Evolutionary conservation across 2,797 vertebrate species (phyloP).

Genomic region (Sebastes matsubarae): DNA sequence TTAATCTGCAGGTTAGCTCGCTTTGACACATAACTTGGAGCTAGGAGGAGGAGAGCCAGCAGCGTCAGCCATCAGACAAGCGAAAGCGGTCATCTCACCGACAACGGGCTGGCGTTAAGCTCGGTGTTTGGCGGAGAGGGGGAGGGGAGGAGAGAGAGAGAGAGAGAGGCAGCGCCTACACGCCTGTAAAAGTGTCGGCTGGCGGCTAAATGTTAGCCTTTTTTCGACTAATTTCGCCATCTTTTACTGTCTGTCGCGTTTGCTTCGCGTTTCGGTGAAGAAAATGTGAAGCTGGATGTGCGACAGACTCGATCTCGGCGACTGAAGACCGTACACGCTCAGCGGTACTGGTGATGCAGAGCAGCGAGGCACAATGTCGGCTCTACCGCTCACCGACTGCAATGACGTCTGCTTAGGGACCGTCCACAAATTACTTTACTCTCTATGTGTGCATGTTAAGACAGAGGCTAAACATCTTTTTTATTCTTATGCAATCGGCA

Average conservation of each 20-base stretch:
- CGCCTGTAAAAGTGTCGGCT: conserved; percentile 32
- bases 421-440: conserved; percentile 44
- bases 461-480: fast-evolving
- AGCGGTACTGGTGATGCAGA: conserved; percentile 37
- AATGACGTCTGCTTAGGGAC: conserved; percentile 61
- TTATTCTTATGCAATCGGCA: neutral
- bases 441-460: neutral
- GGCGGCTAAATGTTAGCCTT: conserved; percentile 18
- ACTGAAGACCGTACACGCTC: conserved; percentile 22
- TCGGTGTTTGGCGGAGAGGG: conserved; percentile 73
- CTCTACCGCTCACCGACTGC: conserved; percentile 9
- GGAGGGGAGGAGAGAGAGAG: conserved; percentile 74
- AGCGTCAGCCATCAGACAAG: conserved; percentile 56
- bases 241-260: conserved; percentile 27
- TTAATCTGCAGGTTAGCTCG: neutral
- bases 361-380: conserved; percentile 53
- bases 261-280: conserved; percentile 37
- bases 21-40: conserved; percentile 32
- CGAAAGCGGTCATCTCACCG: conserved; percentile 55
- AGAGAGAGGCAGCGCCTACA: conserved; percentile 60
- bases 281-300: conserved; percentile 17
- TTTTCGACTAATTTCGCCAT: neutral
- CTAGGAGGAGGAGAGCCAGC: conserved; percentile 27
- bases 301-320: conserved; percentile 40
- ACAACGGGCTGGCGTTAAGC: conserved; percentile 53